Base-by-base conservation (phyloP, 2,797 vertebrate genomes). In the Pangasius macronema region DNA sequence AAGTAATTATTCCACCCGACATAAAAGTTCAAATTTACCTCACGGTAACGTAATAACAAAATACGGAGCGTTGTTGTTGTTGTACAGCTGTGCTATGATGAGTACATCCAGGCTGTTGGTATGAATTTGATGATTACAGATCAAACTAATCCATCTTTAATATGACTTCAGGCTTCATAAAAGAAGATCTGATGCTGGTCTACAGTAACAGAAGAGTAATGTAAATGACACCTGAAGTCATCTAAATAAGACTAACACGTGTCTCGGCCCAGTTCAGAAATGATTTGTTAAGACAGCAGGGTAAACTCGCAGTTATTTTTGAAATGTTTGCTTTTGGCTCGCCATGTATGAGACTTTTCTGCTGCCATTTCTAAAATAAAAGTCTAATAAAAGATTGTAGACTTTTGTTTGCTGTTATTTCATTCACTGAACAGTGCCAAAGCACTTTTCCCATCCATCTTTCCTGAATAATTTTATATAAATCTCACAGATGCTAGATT, bases 281-380 rank as follows among this genome's bases (percentile, higher is more conserved):
- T 27, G n/a, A 65, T 39, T 65, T 83, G 46, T 65, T 18, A 42
- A 82, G 51, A 73, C 65, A 89, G 75, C 88, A 89, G 88, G 85
- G 75, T 86, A 72, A 86, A 81, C 55, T 30, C 53, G 80, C 55
- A n/a, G 13, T 84, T 87, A 82, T 85, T 89, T 87, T 83, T 89
- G 68, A 86, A 85, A 86, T 84, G 89, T 88, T 89, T 87, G 75
- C 83, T 88, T 86, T 87, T 81, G 83, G 90, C 83, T 91, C 61
- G 76, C 82, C 72, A 27, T 91, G 91, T 89, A 88, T 86, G 57
- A 87, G 84, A 89, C 63, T 88, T 89, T 86, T 88, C 73, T 87
- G 88, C 89, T 89, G 87, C 85, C 77, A 89, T 91, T 91, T 90
- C 82, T 91, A 90, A 88, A 89, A 86, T 87, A 85, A 91, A 91